Conservation (phyloP, 2,888 invertebrate species). For the Drosophila merina region DNA sequence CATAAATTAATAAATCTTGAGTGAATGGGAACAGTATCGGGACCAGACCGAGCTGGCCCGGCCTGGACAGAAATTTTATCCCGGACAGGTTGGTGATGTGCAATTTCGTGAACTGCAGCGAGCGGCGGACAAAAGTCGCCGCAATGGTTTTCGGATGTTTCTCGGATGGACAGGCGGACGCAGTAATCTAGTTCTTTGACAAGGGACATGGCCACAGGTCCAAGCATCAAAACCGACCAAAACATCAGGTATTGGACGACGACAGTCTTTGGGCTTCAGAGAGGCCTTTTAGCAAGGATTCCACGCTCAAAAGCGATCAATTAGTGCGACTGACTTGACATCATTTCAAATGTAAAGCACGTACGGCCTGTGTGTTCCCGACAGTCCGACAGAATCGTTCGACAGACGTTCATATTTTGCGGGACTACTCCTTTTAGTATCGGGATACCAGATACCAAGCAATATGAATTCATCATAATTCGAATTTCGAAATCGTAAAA, state of each 20-base stretch:
- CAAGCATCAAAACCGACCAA: slow-evolving; percentile 14
- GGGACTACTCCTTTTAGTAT: slow-evolving; percentile 31
- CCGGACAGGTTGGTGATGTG: slow-evolving; percentile 33
- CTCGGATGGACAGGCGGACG: slow-evolving; percentile 8
- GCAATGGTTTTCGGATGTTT: slow-evolving; percentile 15
- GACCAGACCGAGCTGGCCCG: slow-evolving; percentile 13
- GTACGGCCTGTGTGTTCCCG: slow-evolving; percentile 82
- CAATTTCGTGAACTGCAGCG: slow-evolving; percentile 16
- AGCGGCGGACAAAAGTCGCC: slow-evolving; percentile 23
- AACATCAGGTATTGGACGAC: not conserved
- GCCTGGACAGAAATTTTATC: slow-evolving; percentile 26
- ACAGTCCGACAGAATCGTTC: slow-evolving; percentile 50
- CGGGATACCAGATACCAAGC: slow-evolving; percentile 23
- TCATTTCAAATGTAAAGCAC: slow-evolving; percentile 83
- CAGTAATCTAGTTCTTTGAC: slow-evolving; percentile 68
- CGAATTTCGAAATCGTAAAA: slow-evolving; percentile 58
- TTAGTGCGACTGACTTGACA: slow-evolving; percentile 80
- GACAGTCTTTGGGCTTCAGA: slow-evolving; percentile 6
- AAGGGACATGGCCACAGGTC: slow-evolving; percentile 69
- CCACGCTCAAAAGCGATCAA: slow-evolving; percentile 80
- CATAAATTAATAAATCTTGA: slow-evolving; percentile 45
- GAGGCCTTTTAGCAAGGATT: slow-evolving; percentile 45
- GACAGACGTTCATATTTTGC: slow-evolving; percentile 44
- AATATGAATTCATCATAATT: slow-evolving; percentile 77
- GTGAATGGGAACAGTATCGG: slow-evolving; percentile 32